Evolutionary conservation across 2,888 invertebrate species (phyloP).

Genomic region (Nephrocerus scutellatus): DNA sequence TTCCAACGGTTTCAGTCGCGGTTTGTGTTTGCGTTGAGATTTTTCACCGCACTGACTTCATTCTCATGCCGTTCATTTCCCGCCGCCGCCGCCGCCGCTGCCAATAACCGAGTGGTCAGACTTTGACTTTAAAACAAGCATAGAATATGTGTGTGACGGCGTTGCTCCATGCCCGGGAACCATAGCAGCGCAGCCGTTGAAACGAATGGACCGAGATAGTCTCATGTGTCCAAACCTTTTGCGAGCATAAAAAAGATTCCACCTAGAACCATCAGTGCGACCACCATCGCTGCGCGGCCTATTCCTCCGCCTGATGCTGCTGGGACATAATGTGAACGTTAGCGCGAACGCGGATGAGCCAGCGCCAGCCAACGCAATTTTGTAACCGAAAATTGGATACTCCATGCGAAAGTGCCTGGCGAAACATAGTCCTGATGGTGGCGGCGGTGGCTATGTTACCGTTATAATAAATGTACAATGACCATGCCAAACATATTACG

Average conservation of each 20-base stretch:
- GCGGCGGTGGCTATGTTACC: conserved; percentile 19
- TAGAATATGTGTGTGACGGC: too few relatives aligned
- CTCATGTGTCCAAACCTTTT: conserved; percentile 20
- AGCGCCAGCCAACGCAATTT: conserved; percentile 20
- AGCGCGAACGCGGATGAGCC: conserved; percentile 4
- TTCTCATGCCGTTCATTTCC: conserved; percentile 17
- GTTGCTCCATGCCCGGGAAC: not conserved
- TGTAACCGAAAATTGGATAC: conserved; percentile 26
- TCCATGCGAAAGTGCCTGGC: conserved; percentile 20
- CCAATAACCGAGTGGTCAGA: too few relatives aligned
- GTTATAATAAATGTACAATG: too few relatives aligned
- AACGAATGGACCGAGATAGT: conserved; percentile 11
- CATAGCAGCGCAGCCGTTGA: conserved; percentile 12
- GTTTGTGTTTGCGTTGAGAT: conserved; percentile 27
- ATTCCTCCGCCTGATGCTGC: conserved; percentile 6
- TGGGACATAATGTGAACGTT: too few relatives aligned
- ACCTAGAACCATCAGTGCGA: conserved; percentile 1
- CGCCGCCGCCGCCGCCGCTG: conserved; percentile 1
- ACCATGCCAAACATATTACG: too few relatives aligned
- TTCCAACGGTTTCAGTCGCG: conserved; percentile 23
- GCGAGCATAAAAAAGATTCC: conserved; percentile 13
- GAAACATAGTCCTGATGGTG: conserved; percentile 19
- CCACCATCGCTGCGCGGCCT: conserved; percentile 13
- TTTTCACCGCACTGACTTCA: conserved; percentile 26
- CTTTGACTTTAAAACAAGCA: too few relatives aligned